Percentiles rank a stretch among this genome's conserved stretches.
These are phyloP conservation scores for Macrobrachium rosenbergii DNA, from an alignment of 1,140 invertebrate genomes.

Conservation along the genomic window DNA sequence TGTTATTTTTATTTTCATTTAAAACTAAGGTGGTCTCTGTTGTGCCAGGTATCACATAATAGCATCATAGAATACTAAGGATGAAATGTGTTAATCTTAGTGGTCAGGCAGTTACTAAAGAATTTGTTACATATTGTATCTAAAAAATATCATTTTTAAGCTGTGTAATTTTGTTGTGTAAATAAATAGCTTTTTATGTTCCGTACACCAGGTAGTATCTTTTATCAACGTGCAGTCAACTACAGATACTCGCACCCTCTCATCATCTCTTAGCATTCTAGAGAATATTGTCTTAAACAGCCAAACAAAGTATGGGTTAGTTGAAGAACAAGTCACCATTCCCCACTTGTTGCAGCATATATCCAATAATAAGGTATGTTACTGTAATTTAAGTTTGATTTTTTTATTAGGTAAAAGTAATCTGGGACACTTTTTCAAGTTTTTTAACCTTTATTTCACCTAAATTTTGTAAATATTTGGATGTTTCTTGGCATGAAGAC, in stretches of 20 bases:
- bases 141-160: too few relatives aligned
- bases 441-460: too few relatives aligned
- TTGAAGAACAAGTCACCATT: conserved; percentile 91
- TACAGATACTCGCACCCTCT: conserved; percentile 79
- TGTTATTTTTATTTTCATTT: too few relatives aligned
- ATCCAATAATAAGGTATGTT: conserved; percentile 38
- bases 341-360: conserved; percentile 78
- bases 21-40: too few relatives aligned
- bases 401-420: neutral
- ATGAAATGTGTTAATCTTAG: too few relatives aligned
- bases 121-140: too few relatives aligned
- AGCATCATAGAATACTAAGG: neutral
- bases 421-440: too few relatives aligned
- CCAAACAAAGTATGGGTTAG: conserved; percentile 83
- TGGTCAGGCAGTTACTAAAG: too few relatives aligned
- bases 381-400: neutral
- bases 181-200: conserved; percentile 69
- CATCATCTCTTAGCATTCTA: conserved; percentile 89
- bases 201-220: conserved; percentile 36
- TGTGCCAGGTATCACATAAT: too few relatives aligned
- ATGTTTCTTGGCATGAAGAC: too few relatives aligned
- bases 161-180: too few relatives aligned
- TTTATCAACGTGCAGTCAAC: conserved; percentile 40
- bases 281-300: conserved; percentile 93
- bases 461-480: too few relatives aligned